phyloP scores from a whole-genome alignment of 2,888 invertebrate genomes.

The Hirudinaria manillensis region DNA sequence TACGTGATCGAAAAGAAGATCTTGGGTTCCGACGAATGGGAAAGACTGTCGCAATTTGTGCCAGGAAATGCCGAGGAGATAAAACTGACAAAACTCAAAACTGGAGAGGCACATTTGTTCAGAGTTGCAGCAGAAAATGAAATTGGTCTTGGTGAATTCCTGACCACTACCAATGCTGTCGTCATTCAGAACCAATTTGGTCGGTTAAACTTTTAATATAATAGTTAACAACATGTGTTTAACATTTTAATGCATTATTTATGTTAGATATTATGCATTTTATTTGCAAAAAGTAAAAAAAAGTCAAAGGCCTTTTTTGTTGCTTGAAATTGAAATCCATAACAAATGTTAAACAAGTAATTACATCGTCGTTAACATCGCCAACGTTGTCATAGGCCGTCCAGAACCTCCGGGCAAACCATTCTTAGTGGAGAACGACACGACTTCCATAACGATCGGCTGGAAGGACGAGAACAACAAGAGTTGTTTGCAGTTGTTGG shows the following conservation, averaged over 20 bases:
- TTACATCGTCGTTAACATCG: no score
- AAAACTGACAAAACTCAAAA: slow-evolving; percentile 8
- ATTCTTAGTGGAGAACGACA: not conserved
- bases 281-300: no score
- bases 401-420: slow-evolving; percentile 14
- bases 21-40: not conserved
- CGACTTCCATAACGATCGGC: not conserved
- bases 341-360: no score
- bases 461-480: not conserved
- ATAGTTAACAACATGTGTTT: no score
- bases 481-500: not conserved
- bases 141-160: not conserved
- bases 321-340: no score
- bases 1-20: slow-evolving; percentile 16
- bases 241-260: no score
- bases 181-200: slow-evolving; percentile 13
- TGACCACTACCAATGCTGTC: not conserved
- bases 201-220: not conserved
- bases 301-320: no score
- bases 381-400: not conserved
- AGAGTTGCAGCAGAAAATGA: slow-evolving; percentile 12
- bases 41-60: slow-evolving; percentile 6
- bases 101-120: slow-evolving; percentile 20
- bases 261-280: no score
- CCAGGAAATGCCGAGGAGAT: not conserved